These are phyloP conservation scores for Erythrocercus mccallii DNA, from an alignment of 2,113 vertebrate species.

Conservation along the genomic window DNA sequence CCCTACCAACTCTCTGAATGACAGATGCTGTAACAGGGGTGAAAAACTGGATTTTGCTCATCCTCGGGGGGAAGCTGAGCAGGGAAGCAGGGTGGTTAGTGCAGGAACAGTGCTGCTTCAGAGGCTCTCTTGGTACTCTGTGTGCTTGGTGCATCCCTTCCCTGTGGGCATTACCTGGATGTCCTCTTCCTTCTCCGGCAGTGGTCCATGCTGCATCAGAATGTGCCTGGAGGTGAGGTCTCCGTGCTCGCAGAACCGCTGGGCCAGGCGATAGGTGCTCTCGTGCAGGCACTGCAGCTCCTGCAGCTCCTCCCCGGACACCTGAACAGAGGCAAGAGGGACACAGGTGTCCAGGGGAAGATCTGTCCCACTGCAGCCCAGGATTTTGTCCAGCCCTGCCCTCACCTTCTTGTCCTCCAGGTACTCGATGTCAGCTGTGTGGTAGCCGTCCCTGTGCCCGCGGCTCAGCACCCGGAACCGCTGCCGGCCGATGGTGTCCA, in stretches of 20 bases:
- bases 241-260: slow-evolving; percentile 78
- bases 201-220: slow-evolving; percentile 74
- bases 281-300: slow-evolving; percentile 81
- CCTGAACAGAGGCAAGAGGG: slow-evolving; percentile 41
- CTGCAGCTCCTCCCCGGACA: slow-evolving; percentile 79
- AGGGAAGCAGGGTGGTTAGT: neutral
- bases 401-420: slow-evolving; percentile 84
- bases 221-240: slow-evolving; percentile 76
- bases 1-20: neutral
- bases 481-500: slow-evolving; percentile 80
- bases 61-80: rapidly evolving
- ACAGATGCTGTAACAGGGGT: neutral
- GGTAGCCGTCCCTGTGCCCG: slow-evolving; percentile 85
- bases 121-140: neutral
- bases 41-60: neutral
- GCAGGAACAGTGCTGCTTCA: rapidly evolving
- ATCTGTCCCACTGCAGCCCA: neutral
- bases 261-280: slow-evolving; percentile 82
- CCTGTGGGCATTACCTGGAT: slow-evolving; percentile 76
- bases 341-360: neutral
- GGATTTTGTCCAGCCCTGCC: neutral
- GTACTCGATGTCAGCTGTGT: slow-evolving; percentile 87
- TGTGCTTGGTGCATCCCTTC: neutral
- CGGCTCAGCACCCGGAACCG: slow-evolving; percentile 83
- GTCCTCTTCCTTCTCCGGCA: slow-evolving; percentile 83